Percentiles rank a stretch among this genome's conserved stretches.
phyloP scores from a whole-genome alignment of 2,888 invertebrate genomes.

The Ptilodon capucinus region DNA sequence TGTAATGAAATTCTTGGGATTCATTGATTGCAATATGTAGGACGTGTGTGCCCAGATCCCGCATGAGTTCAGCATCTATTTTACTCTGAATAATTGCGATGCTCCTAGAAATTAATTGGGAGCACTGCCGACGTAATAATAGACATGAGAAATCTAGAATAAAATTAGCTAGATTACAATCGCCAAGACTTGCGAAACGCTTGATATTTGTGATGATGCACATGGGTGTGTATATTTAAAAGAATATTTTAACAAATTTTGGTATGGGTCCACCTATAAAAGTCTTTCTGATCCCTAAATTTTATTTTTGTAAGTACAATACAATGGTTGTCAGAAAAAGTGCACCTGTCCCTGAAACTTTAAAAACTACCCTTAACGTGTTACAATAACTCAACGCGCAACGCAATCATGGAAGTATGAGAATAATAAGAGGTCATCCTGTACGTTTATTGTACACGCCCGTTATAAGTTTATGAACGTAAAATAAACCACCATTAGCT shows the following conservation, averaged over 20 bases:
- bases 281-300: too few relatives aligned
- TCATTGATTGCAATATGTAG: conserved; percentile 50
- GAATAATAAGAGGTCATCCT: conserved; percentile 17
- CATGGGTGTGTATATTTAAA: too few relatives aligned
- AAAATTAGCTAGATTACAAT: too few relatives aligned
- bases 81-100: background rate
- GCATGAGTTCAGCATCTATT: conserved; percentile 14
- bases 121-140: background rate
- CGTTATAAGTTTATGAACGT: conserved; percentile 23
- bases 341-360: too few relatives aligned
- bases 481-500: conserved; percentile 20
- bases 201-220: too few relatives aligned
- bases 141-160: background rate
- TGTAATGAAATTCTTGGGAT: conserved; percentile 55
- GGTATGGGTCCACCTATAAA: too few relatives aligned
- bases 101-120: background rate
- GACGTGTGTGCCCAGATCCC: conserved; percentile 21
- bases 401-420: background rate
- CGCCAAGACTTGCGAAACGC: too few relatives aligned
- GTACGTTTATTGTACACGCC: conserved; percentile 22
- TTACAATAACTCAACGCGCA: too few relatives aligned
- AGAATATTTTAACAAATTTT: too few relatives aligned
- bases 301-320: too few relatives aligned
- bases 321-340: too few relatives aligned
- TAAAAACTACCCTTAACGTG: too few relatives aligned